Evolutionary conservation across 2,113 vertebrate species (phyloP), one percentile per base, ranked within the genome.

Genomic region (Ginglymostoma cirratum): DNA sequence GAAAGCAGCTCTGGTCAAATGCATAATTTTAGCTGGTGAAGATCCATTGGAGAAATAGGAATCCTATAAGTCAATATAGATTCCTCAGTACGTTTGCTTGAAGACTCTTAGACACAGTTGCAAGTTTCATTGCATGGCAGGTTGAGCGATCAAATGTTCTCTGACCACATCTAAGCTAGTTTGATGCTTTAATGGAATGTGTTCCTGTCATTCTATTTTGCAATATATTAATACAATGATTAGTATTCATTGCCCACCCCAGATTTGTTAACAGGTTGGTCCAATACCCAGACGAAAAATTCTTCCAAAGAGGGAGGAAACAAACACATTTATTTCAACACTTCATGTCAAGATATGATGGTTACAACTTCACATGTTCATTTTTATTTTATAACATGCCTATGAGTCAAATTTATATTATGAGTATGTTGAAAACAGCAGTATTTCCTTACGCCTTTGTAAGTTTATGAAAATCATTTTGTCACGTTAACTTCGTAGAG

Each of bases 301-400:
- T 38, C 70, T 94, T 42, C 10, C 38, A 94, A 94, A 94, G 65
- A 94, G 34, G 17, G n/a, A 55, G 52, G 86, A 89, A 89, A 90
- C 0, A 34, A 90, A 65, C 12, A 17, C 30, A 90, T 65, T 90
- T 83, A 45, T 0, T 83, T 90, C 52, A 90, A 61, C 3, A 30
- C 19, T 89, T 90, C n/a, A 90, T 61, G 65, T 34, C 15, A 55
- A 90, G 87, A 34, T 55, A 90, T 90, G 87, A 61, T 30, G 5
- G 4, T 90, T 90, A 52, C 30, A 30, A 61, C 52, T 61, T 65
- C 3, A 15, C 27, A 55, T 55, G 30, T 5, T 90, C 27, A 34
- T 61, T 90, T 12, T 30, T 61, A 55, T 61, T 90, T 27, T 89
- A 38, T 80, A 80, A n/a, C 27, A 90, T 30, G 52, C 30, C 61